Conservation (phyloP, 2,113 vertebrate species). For the Ia io region DNA sequence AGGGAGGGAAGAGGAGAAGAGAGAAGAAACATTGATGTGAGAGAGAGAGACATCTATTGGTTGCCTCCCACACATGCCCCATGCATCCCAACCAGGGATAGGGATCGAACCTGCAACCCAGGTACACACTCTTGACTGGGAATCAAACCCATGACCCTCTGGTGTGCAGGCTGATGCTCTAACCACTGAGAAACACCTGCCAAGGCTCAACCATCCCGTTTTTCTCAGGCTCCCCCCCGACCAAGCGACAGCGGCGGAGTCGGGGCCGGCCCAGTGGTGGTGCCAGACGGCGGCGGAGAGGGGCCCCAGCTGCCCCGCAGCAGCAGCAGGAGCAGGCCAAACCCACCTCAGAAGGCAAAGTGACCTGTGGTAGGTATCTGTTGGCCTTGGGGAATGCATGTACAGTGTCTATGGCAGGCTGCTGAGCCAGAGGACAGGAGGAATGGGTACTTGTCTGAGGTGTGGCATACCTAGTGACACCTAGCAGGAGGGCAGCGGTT, state of each 20-base stretch:
- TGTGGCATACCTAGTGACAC: not conserved
- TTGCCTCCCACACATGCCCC: no score
- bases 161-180: no score
- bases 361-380: conserved; percentile 89
- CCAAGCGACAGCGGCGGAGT: conserved; percentile 76
- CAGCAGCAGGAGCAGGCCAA: conserved; percentile 58
- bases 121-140: no score
- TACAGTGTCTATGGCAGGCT: not conserved
- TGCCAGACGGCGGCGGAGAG: conserved; percentile 79
- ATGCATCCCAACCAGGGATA: no score
- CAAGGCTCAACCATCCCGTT: not conserved
- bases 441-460: accelerated
- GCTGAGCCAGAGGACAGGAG: not conserved
- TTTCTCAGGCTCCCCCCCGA: conserved; percentile 80
- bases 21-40: no score
- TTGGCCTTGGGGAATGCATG: not conserved
- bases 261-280: conserved; percentile 69
- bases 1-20: no score
- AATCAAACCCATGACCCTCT: no score
- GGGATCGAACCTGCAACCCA: no score
- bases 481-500: not conserved
- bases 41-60: no score
- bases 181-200: no score
- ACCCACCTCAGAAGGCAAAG: conserved; percentile 78
- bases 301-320: conserved; percentile 25